A percentile compares a stretch with the other conserved stretches of the same genome.
phyloP scores from a whole-genome alignment of 2,888 invertebrate genomes.

The Volucella inanis region DNA sequence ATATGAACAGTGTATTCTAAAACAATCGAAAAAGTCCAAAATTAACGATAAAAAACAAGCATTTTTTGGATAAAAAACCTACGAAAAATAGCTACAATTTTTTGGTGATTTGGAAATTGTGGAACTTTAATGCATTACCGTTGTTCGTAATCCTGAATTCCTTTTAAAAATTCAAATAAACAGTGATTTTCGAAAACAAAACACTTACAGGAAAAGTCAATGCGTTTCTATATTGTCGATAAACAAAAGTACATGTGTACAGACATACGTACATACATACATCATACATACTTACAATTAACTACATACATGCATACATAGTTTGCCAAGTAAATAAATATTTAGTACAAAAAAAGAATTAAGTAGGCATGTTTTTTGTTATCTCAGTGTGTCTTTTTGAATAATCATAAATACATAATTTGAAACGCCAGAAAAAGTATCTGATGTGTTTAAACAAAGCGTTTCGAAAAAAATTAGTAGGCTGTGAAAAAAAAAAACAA shows the following conservation, averaged over 20 bases:
- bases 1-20: background rate
- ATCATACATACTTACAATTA: background rate
- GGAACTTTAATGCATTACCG: no score
- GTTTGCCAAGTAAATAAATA: conserved; percentile 1
- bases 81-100: background rate
- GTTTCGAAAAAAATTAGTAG: background rate
- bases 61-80: conserved; percentile 23
- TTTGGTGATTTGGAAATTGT: background rate
- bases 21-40: background rate
- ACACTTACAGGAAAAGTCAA: no score
- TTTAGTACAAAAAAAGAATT: conserved; percentile 36
- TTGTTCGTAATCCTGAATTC: no score
- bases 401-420: conserved; percentile 16
- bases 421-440: conserved; percentile 23
- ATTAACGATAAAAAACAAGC: background rate
- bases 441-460: background rate
- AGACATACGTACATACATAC: background rate
- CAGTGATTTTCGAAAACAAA: no score
- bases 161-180: no score
- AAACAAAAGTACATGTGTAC: no score
- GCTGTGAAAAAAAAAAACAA: background rate
- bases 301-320: conserved; percentile 10
- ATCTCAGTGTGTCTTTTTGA: conserved; percentile 20
- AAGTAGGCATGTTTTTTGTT: background rate
- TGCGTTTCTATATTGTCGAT: no score